phyloP scores from a whole-genome alignment of 2,113 vertebrate genomes.

The Seriola aureovittata region DNA sequence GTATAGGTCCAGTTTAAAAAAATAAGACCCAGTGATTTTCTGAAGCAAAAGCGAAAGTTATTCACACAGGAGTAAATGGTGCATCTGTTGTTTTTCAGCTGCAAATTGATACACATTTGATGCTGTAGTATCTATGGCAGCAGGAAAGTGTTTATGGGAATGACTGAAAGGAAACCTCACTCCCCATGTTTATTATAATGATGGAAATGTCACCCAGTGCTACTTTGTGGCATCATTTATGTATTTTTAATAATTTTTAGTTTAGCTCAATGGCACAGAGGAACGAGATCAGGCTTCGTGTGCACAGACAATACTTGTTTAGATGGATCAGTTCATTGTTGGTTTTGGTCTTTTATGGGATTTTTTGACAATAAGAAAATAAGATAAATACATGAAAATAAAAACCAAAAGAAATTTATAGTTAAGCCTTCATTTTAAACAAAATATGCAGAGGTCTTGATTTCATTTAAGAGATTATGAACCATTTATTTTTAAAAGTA shows the following conservation, averaged over 20 bases:
- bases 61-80: background rate
- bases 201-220: background rate
- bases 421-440: background rate
- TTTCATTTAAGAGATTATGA: background rate
- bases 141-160: background rate
- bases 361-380: background rate
- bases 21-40: background rate
- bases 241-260: background rate
- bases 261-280: background rate
- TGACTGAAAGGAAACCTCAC: background rate
- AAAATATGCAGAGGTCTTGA: background rate
- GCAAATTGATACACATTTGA: background rate
- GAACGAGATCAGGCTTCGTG: background rate
- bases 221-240: background rate
- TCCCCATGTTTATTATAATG: background rate
- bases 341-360: slow-evolving; percentile 25
- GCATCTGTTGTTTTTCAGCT: background rate
- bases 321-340: background rate
- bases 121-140: background rate
- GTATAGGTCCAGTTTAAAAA: background rate
- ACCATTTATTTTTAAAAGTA: background rate
- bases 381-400: background rate
- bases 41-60: background rate
- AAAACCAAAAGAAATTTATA: background rate
- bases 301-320: background rate